phyloP scores from a whole-genome alignment of 2,113 vertebrate genomes.

The Larimichthys polyactis region DNA sequence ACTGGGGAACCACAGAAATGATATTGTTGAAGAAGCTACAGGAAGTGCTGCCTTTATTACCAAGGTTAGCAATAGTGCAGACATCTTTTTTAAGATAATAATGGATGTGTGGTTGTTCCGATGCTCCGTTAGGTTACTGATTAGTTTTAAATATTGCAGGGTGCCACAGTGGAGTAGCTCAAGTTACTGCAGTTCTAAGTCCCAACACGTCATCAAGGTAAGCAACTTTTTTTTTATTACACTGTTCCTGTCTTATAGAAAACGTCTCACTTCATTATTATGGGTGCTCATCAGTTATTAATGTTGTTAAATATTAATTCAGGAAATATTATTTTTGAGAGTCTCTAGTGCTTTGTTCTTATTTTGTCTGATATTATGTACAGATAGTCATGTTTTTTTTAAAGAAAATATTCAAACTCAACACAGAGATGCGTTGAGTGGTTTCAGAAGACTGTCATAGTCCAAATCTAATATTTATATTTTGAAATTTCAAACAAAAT shows the following conservation, averaged over 20 bases:
- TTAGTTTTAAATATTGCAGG: constrained; percentile 22
- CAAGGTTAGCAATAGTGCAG: background rate
- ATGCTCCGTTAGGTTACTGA: constrained; percentile 15
- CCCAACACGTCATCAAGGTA: constrained; percentile 30
- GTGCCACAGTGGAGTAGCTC: background rate
- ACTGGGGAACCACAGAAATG: background rate
- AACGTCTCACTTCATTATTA: background rate
- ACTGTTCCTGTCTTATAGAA: background rate
- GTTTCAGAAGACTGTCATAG: background rate
- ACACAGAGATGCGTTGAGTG: background rate
- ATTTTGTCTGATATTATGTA: background rate
- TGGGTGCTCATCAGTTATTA: background rate
- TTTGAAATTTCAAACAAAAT: background rate
- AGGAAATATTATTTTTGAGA: background rate
- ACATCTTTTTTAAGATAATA: background rate
- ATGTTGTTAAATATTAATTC: background rate
- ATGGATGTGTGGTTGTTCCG: background rate
- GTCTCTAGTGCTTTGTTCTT: background rate
- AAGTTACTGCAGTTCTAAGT: background rate
- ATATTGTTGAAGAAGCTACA: background rate
- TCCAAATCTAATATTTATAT: constrained; percentile 5
- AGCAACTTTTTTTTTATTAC: background rate
- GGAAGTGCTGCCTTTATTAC: background rate
- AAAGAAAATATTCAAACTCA: background rate
- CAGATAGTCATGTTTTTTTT: background rate